A percentile compares a stretch with the other conserved stretches of the same genome.
These are phyloP conservation scores for Pipistrellus kuhlii DNA, from an alignment of 2,797 vertebrate species.

Conservation along the genomic window DNA sequence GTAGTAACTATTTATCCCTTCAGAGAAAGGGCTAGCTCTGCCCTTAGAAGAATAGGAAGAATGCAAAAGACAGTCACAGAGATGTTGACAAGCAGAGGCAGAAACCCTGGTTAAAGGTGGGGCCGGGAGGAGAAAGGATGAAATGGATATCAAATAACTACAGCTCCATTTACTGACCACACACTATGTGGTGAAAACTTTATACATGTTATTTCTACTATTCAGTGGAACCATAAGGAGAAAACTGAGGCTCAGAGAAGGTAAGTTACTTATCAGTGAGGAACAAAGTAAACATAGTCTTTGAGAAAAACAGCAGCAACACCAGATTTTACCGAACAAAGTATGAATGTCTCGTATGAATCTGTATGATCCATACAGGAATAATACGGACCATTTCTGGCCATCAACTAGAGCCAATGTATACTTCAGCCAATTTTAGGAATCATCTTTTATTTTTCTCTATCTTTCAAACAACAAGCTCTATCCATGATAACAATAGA, in stretches of 20 bases:
- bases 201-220: not conserved
- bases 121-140: not conserved
- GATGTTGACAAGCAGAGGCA: not conserved
- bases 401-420: not conserved
- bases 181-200: not conserved
- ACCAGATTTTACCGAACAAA: not conserved
- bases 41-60: not conserved
- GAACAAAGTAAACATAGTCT: not conserved
- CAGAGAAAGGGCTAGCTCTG: not conserved
- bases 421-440: not conserved
- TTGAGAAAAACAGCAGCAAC: not conserved
- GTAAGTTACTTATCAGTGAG: not conserved
- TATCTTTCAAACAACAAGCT: constrained; percentile 29
- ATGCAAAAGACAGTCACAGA: not conserved
- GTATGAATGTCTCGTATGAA: not conserved
- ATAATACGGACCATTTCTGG: not conserved
- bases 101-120: not conserved
- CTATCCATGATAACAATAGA: not conserved
- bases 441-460: not conserved
- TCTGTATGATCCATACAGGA: not conserved
- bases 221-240: not conserved
- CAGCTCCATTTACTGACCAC: not conserved
- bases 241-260: not conserved
- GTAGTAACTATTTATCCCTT: not conserved
- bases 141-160: not conserved